A percentile compares a stretch with the other conserved stretches of the same genome.
phyloP scores from a whole-genome alignment of 1,140 invertebrate species.

The Brachionus angularis region DNA sequence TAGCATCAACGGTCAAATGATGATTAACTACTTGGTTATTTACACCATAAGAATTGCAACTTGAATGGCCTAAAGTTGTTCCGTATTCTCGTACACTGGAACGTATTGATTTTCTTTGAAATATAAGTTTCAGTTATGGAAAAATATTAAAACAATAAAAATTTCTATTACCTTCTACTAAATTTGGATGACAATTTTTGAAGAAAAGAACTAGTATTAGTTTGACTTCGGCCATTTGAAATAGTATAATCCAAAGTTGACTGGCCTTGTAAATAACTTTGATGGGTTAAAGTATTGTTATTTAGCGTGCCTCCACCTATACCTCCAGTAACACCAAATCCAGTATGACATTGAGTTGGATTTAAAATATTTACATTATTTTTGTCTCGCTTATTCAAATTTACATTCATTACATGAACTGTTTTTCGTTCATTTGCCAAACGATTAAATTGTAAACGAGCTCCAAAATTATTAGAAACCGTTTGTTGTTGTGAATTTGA shows the following conservation, averaged over 20 bases:
- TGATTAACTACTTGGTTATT: background rate
- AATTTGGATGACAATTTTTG: conserved; percentile 42
- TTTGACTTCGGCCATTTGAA: conserved; percentile 19
- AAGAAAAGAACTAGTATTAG: conserved; percentile 8
- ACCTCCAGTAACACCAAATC: background rate
- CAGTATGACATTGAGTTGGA: background rate
- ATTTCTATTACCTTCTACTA: conserved; percentile 13
- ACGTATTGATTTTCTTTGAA: conserved; percentile 27
- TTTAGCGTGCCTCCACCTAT: background rate
- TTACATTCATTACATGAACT: conserved; percentile 13
- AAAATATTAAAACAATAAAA: no score
- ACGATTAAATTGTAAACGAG: conserved; percentile 23
- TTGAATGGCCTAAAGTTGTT: background rate
- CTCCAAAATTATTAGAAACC: no score
- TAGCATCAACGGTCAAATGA: background rate
- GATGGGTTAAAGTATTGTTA: conserved; percentile 3
- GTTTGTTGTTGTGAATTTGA: no score
- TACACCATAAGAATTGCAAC: background rate
- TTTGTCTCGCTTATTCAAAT: background rate
- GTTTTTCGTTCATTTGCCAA: conserved; percentile 36
- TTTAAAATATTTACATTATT: background rate
- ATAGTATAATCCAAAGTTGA: conserved; percentile 35
- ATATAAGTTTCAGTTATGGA: no score
- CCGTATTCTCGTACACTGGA: conserved; percentile 38
- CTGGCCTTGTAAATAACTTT: conserved; percentile 10